Evolutionary conservation across 2,888 invertebrate species (phyloP).

Genomic region (Meloe dianella): DNA sequence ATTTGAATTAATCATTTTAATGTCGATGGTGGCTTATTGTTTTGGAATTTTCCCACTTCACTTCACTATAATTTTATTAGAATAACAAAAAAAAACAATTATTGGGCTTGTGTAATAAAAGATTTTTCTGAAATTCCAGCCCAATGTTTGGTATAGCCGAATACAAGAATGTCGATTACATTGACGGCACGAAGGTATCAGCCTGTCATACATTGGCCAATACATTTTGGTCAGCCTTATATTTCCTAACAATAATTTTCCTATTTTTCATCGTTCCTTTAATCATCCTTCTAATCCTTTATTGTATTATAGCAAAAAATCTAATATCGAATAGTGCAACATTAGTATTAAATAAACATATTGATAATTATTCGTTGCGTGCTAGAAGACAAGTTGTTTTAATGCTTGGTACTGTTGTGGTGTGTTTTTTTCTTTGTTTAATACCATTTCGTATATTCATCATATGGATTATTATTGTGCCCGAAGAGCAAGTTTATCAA

Average conservation of each 20-base stretch:
- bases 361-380: constrained; percentile 72
- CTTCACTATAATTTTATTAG: not conserved
- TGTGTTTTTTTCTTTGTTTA: constrained; percentile 87
- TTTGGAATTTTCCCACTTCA: constrained; percentile 21
- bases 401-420: constrained; percentile 85
- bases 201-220: constrained; percentile 82
- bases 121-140: constrained; percentile 68
- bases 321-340: constrained; percentile 74
- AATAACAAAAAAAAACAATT: not conserved
- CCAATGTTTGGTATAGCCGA: constrained; percentile 80
- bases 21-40: constrained; percentile 24
- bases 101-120: not conserved
- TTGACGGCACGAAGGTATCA: constrained; percentile 73
- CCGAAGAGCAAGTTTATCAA: constrained; percentile 70
- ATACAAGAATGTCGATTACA: constrained; percentile 71
- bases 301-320: constrained; percentile 83
- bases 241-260: constrained; percentile 79
- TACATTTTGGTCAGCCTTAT: constrained; percentile 76
- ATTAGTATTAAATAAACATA: constrained; percentile 73
- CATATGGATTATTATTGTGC: constrained; percentile 80
- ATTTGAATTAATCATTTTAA: constrained; percentile 6
- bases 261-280: constrained; percentile 84
- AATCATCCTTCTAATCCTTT: constrained; percentile 77
- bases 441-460: constrained; percentile 85
- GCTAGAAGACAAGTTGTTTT: constrained; percentile 83